phyloP scores from a whole-genome alignment of 2,113 vertebrate species.

The Elephas maximus region DNA sequence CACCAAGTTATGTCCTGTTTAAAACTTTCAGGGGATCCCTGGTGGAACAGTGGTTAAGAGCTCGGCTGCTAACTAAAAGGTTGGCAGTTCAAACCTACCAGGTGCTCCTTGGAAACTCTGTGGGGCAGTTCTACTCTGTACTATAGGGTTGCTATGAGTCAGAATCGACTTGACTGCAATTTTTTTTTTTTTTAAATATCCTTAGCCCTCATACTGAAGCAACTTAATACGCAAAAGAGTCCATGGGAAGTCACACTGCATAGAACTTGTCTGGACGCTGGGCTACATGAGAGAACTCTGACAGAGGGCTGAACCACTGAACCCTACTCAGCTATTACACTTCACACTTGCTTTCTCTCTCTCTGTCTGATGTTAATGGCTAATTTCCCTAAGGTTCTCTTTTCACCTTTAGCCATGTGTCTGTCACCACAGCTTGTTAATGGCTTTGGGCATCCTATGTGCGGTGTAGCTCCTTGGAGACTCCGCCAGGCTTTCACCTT shows the following conservation, averaged over 20 bases:
- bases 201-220: slow-evolving; percentile 40
- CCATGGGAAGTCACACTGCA: neutral
- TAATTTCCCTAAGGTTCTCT: slow-evolving; percentile 83
- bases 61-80: no score
- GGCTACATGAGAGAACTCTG: slow-evolving; percentile 60
- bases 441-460: slow-evolving; percentile 68
- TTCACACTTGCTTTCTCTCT: slow-evolving; percentile 81
- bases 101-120: no score
- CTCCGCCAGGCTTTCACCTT: slow-evolving; percentile 68
- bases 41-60: no score
- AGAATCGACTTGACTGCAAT: no score
- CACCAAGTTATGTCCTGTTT: neutral
- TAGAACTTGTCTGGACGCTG: slow-evolving; percentile 23
- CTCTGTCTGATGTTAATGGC: slow-evolving; percentile 82
- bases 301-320: slow-evolving; percentile 67
- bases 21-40: neutral
- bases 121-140: no score
- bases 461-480: slow-evolving; percentile 22
- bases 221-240: neutral
- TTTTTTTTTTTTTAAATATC: neutral
- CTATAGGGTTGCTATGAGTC: no score
- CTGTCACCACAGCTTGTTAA: slow-evolving; percentile 76
- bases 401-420: slow-evolving; percentile 78
- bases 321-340: slow-evolving; percentile 72
- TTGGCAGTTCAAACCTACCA: no score